These are phyloP conservation scores for Sesamia inferens DNA, from an alignment of 2,888 invertebrate species.

Conservation along the genomic window DNA sequence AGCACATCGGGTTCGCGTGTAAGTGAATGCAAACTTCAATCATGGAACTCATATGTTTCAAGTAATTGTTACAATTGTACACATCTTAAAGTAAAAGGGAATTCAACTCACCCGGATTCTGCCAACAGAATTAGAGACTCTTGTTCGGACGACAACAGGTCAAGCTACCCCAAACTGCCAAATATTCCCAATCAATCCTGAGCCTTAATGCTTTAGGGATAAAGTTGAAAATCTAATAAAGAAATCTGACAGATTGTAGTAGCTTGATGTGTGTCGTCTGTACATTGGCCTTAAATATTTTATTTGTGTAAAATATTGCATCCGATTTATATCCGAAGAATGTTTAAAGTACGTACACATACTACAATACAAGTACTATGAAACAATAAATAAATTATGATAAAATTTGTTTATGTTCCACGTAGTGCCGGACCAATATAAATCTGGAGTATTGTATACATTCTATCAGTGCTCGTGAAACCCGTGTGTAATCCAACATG, in stretches of 20 bases:
- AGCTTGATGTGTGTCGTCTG: no score
- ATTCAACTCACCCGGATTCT: background rate
- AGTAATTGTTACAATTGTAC: background rate
- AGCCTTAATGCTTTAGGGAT: no score
- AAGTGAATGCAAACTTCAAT: background rate
- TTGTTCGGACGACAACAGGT: no score
- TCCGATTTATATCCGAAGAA: background rate
- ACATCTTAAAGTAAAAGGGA: background rate
- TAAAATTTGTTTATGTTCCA: background rate
- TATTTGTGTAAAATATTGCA: background rate
- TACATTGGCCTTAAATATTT: background rate
- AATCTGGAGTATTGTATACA: background rate
- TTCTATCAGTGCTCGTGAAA: constrained; percentile 6
- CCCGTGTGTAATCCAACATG: constrained; percentile 17
- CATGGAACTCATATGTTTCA: background rate
- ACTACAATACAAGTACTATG: background rate
- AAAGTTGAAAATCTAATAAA: no score
- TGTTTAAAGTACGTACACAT: background rate
- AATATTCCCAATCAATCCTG: no score
- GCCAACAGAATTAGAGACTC: background rate
- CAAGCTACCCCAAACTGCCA: no score
- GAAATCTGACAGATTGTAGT: no score
- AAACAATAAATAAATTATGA: background rate
- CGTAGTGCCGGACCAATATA: background rate
- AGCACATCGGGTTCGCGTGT: background rate